Evolutionary conservation across 2,888 invertebrate genomes (phyloP).

Genomic region (Tenthredo mesomela): DNA sequence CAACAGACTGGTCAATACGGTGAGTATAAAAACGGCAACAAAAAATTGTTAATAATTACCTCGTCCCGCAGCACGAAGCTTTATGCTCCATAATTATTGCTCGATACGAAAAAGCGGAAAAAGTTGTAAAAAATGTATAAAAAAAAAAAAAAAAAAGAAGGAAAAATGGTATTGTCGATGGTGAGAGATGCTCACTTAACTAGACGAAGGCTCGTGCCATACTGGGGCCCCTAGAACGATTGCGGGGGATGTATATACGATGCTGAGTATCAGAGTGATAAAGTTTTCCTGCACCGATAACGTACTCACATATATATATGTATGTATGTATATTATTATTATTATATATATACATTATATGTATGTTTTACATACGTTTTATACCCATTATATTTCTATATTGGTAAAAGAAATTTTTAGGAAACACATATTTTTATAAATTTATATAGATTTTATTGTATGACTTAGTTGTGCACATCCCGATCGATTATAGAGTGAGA

Average conservation of each 20-base stretch:
- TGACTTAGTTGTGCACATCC: too few relatives aligned
- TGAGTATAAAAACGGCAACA: slow-evolving; percentile 15
- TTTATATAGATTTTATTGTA: too few relatives aligned
- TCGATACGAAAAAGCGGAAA: not conserved
- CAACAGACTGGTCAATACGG: slow-evolving; percentile 37
- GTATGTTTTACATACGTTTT: not conserved
- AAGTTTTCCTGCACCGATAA: slow-evolving; percentile 63
- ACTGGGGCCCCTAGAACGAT: slow-evolving; percentile 54
- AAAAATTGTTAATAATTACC: not conserved
- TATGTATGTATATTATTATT: too few relatives aligned
- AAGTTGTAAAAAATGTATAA: not conserved
- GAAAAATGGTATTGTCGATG: not conserved
- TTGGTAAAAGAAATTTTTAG: not conserved
- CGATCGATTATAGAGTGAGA: too few relatives aligned
- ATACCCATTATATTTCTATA: not conserved
- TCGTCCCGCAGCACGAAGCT: not conserved
- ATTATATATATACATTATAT: not conserved
- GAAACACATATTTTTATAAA: too few relatives aligned
- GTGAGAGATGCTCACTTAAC: not conserved
- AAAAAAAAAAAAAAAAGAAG: not conserved
- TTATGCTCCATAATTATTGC: not conserved
- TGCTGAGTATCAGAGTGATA: slow-evolving; percentile 74
- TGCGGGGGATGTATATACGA: slow-evolving; percentile 71
- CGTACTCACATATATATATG: not conserved
- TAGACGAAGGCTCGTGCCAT: slow-evolving; percentile 37